Base-by-base conservation (phyloP, 2,797 vertebrate species). In the Pangasius djambal region DNA sequence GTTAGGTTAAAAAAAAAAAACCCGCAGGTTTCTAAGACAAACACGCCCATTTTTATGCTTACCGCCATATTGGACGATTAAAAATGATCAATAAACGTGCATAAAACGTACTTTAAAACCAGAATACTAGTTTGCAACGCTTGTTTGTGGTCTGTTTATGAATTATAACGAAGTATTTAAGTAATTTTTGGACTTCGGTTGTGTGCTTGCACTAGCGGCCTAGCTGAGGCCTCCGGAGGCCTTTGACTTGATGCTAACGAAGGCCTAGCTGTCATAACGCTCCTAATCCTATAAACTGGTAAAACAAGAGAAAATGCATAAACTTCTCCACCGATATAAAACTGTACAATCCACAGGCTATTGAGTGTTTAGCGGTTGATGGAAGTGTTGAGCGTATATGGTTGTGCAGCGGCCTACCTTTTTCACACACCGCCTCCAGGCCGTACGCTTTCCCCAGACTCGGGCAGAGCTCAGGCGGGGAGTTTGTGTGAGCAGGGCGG, bases 401-500 rank as follows among this genome's bases (percentile, higher is more conserved):
- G 57, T 82, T 65, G 31, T 74, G 92, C 88, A 89, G 93, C 91
- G 91, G 93, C 93, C 94, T 93, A 94, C 89, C 93, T 94, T 90
- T 89, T 74, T 79, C 55, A 83, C 90, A 83, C 89, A 70, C 78
- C 18, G 88, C 90, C 89, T 78, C 90, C 88, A 90, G 90, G 91
- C 91, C 93, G 91, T 81, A 84, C 82, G 89, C 88, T 93, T 93
- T 69, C 91, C 92, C 92, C 90, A 92, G 92, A 90, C 92, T 92
- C 92, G 92, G 92, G 91, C 91, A 88, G 92, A 93, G 92, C 93
- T 93, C 93, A 94, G 93, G 92, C 92, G 93, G 93, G 92, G 91
- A 91, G 89, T 87, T 87, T 87, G 92, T 89, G 91, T 89, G 87
- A 91, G 92, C 89, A 92, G 92, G 95, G 96, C 95, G 96, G 96